Evolutionary conservation across 2,888 invertebrate species (phyloP).

Genomic region (Ophraella communa): DNA sequence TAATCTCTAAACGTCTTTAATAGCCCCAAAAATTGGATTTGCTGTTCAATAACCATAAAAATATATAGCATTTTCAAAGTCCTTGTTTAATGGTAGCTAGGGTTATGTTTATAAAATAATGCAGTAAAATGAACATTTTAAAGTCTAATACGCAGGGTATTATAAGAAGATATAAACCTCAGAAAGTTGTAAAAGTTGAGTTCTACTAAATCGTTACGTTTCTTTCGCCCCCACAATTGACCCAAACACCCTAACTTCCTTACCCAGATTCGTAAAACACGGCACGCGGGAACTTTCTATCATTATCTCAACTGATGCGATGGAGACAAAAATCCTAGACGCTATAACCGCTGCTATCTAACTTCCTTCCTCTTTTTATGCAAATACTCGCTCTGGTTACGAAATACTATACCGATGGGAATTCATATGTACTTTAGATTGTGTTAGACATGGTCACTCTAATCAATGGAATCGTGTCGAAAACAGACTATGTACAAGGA

Average conservation of each 20-base stretch:
- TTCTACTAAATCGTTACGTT: constrained; percentile 48
- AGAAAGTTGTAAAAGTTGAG: constrained; percentile 57
- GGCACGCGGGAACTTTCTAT: constrained; percentile 27
- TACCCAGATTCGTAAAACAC: constrained; percentile 33
- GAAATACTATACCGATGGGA: neutral
- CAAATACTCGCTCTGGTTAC: neutral
- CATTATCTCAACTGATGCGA: constrained; percentile 27
- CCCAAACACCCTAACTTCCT: constrained; percentile 37
- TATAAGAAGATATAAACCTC: constrained; percentile 59
- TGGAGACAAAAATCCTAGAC: constrained; percentile 27
- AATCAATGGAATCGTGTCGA: neutral
- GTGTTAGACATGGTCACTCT: neutral
- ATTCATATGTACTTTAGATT: neutral
- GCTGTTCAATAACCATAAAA: constrained; percentile 62
- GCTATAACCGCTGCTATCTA: constrained; percentile 21
- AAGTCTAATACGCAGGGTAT: constrained; percentile 58
- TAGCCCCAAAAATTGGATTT: constrained; percentile 61
- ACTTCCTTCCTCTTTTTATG: constrained; percentile 10
- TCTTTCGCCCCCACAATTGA: constrained; percentile 42
- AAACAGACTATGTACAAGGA: neutral
- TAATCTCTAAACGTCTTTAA: constrained; percentile 57
- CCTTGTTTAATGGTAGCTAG: constrained; percentile 59
- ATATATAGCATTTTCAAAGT: constrained; percentile 59
- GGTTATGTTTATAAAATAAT: constrained; percentile 61
- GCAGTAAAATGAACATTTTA: constrained; percentile 60